Evolutionary conservation across 2,888 invertebrate genomes (phyloP), one percentile per base, ranked within the genome.

Genomic region (Phoenoteleia sp.): DNA sequence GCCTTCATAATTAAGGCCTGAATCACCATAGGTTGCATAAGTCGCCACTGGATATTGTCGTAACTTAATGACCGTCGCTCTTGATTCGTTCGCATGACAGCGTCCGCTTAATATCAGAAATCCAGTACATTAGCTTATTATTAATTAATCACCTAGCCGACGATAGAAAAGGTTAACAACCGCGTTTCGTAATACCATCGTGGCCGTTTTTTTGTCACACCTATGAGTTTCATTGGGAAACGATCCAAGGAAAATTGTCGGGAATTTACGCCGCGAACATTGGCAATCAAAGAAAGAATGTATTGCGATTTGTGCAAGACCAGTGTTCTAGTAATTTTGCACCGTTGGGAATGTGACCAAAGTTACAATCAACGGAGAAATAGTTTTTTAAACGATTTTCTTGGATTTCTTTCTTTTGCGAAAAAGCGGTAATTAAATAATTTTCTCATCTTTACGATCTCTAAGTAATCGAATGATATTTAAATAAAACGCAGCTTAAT

Each of bases 31-130:
- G 15, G 13, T 84, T 84, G 74, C 83, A 79, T 66, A 84, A 84
- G 52, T 54, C 19, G 83, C 83, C 74, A 79, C 67, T 74, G 60
- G 74, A 83, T 83, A 83, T 29, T 72, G 74, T 67, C 58, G 83
- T 69, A 67, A 67, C 54, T 75, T 69, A 69, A 77, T 74, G 77
- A 77, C 58, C 58, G 39, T 72, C 56, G 83, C 49, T 84, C 64
- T 33, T 47, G 58, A 84, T 84, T 79, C 67, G 62, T 47, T 15
- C 36, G 19, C 72, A 27, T 52, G 77, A 77, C 66, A 72, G 88
- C 77, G 82, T 52, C 52, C 54, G 47, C 19, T 74, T 39, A 9
- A 33, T 27, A 11, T 27, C 54, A 15, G 23, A 15, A n/a, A n/a
- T n/a, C n/a, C 17, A 7, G 21, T 11, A 39, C 45, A 27, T 19